These are phyloP conservation scores for Campaea margaritaria DNA, from an alignment of 2,888 invertebrate genomes.

Conservation along the genomic window DNA sequence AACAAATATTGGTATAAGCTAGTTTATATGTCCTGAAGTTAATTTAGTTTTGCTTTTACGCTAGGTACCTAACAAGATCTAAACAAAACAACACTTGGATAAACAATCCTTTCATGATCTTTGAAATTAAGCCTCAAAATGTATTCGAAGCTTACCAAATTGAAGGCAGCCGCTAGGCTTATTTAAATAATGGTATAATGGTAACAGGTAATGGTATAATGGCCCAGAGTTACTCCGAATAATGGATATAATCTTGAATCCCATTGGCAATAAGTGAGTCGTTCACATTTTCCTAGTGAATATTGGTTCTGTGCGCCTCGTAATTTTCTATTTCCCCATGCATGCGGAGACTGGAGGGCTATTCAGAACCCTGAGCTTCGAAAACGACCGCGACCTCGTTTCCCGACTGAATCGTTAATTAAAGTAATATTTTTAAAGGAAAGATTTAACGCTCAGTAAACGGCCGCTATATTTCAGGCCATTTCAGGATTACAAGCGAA, in stretches of 20 bases:
- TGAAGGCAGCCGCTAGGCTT: too few relatives aligned
- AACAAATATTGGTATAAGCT: constrained; percentile 31
- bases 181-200: too few relatives aligned
- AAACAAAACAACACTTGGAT: background rate
- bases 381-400: constrained; percentile 23
- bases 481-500: constrained; percentile 19
- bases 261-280: background rate
- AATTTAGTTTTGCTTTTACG: constrained; percentile 21
- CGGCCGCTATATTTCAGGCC: constrained; percentile 10
- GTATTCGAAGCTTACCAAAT: too few relatives aligned
- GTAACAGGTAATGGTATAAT: too few relatives aligned
- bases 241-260: background rate
- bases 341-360: constrained; percentile 18
- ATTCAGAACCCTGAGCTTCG: constrained; percentile 20
- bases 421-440: constrained; percentile 34
- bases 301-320: constrained; percentile 7
- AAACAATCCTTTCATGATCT: background rate
- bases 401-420: constrained; percentile 26
- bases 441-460: constrained; percentile 28
- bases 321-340: constrained; percentile 22
- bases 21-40: constrained; percentile 19
- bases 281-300: constrained; percentile 6
- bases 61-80: constrained; percentile 12
- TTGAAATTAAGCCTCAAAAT: too few relatives aligned
- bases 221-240: background rate